Evolutionary conservation across 92 coral and sea anemone species (phyloP).

Genomic region (Plumapathes pennacea): DNA sequence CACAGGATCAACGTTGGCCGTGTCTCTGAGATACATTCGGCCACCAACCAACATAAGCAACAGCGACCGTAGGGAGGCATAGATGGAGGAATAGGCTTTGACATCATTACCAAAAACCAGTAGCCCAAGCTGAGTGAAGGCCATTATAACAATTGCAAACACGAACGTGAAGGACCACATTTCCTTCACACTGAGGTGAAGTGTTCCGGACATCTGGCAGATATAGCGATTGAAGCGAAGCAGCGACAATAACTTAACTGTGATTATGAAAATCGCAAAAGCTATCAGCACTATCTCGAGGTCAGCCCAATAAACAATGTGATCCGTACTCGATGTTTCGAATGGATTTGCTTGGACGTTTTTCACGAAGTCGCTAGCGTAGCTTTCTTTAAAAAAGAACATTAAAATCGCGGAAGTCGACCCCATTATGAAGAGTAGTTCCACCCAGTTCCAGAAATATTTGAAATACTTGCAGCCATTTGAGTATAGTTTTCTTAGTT

Average conservation of each 20-base stretch:
- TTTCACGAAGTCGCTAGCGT: conserved; percentile 58
- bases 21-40: conserved; percentile 68
- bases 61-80: conserved; percentile 69
- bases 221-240: conserved; percentile 75
- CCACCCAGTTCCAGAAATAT: conserved; percentile 82
- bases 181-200: conserved; percentile 51
- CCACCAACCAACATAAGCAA: conserved; percentile 84
- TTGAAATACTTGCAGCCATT: conserved; percentile 62
- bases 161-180: conserved; percentile 69
- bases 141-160: conserved; percentile 62
- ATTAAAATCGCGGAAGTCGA: conserved; percentile 66
- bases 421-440: conserved; percentile 57
- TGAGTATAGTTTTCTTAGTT: conserved; percentile 54
- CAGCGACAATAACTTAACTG: conserved; percentile 69
- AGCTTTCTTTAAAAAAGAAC: conserved; percentile 80
- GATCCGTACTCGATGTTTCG: conserved; percentile 76
- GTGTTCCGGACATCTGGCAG: conserved; percentile 72
- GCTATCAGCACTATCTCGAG: conserved; percentile 66
- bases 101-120: conserved; percentile 67
- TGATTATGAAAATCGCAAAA: conserved; percentile 67
- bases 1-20: conserved; percentile 37
- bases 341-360: conserved; percentile 72
- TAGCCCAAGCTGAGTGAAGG: conserved; percentile 78
- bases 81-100: conserved; percentile 70
- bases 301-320: conserved; percentile 70